These are phyloP conservation scores for Neolamprologus longior DNA, from an alignment of 2,113 vertebrate species.

Conservation along the genomic window DNA sequence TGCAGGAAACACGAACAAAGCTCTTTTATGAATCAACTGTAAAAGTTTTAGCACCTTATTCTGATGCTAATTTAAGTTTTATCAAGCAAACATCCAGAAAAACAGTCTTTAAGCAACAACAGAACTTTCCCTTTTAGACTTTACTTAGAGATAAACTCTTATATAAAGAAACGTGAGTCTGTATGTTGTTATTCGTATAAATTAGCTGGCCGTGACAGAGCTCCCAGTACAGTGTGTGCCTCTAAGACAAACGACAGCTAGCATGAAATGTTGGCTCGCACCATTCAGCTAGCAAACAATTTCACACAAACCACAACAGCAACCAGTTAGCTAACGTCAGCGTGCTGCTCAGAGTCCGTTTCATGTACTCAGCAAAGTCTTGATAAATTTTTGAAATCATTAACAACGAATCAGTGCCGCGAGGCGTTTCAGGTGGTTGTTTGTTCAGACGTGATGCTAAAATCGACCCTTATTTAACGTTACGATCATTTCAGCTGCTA, in stretches of 20 bases:
- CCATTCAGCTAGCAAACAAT: neutral
- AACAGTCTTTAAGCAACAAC: rapidly evolving
- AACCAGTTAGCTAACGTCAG: neutral
- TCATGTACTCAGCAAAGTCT: neutral
- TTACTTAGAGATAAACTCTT: neutral
- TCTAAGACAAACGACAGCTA: neutral
- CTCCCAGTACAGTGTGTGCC: neutral
- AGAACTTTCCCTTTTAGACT: neutral
- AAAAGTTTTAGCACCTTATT: neutral
- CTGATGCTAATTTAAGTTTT: neutral
- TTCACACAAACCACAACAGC: neutral
- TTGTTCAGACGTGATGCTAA: neutral
- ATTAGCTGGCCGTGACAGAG: neutral
- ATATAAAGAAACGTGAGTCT: neutral
- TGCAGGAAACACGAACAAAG: neutral
- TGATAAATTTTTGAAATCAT: neutral
- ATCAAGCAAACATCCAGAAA: neutral
- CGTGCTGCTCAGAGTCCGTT: neutral
- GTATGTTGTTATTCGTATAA: neutral
- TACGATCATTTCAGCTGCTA: neutral
- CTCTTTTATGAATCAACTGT: neutral
- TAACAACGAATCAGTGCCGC: rapidly evolving
- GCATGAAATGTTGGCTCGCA: neutral
- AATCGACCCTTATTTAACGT: neutral
- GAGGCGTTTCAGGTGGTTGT: neutral